Evolutionary conservation across 2,888 invertebrate species (phyloP).

Genomic region (Caenorhabditis parvicauda): DNA sequence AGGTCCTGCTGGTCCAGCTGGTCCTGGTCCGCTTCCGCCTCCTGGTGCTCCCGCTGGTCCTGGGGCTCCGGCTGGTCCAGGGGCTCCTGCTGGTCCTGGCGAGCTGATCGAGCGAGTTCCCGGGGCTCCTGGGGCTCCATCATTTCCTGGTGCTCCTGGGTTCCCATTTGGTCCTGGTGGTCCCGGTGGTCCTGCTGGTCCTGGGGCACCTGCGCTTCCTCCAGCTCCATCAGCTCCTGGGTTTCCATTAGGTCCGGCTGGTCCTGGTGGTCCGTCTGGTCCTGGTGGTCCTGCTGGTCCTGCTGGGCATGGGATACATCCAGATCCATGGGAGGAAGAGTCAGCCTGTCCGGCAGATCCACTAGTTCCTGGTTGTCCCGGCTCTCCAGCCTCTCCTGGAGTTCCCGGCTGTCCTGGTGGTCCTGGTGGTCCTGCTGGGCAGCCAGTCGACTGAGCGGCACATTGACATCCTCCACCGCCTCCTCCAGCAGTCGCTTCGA

Average conservation of each 20-base stretch:
- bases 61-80: constrained; percentile 36
- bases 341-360: constrained; percentile 23
- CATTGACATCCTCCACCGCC: constrained; percentile 28
- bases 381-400: constrained; percentile 25
- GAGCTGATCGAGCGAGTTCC: constrained; percentile 30
- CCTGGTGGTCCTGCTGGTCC: constrained; percentile 36
- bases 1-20: constrained; percentile 36
- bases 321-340: constrained; percentile 7
- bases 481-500: constrained; percentile 19
- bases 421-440: constrained; percentile 40
- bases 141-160: constrained; percentile 26
- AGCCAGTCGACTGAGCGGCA: constrained; percentile 29
- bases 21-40: constrained; percentile 31
- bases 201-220: constrained; percentile 19
- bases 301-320: constrained; percentile 38
- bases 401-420: constrained; percentile 28
- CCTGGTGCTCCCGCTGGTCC: constrained; percentile 36
- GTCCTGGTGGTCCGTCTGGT: constrained; percentile 29
- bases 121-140: constrained; percentile 31
- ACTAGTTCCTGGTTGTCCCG: constrained; percentile 17
- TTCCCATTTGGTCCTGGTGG: constrained; percentile 26
- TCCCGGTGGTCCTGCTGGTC: constrained; percentile 32
- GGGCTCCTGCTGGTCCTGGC: constrained; percentile 34
- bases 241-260: constrained; percentile 32
- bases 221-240: constrained; percentile 25